Conservation (phyloP, 2,888 invertebrate species). For the Drosophila pegasa region DNA sequence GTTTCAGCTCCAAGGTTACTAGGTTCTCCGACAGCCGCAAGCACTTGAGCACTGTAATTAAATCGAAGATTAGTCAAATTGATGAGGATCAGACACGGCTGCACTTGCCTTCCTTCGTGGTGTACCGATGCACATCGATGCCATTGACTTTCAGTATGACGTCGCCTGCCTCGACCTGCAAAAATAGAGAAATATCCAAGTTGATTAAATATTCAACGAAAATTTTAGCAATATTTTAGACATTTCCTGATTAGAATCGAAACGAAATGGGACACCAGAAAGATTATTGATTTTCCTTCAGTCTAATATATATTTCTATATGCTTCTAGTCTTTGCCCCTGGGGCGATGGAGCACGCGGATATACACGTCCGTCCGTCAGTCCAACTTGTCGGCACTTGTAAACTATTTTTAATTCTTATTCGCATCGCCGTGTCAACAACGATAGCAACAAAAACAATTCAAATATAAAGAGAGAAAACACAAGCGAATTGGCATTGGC, state of each 20-base stretch:
- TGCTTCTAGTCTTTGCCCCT: not conserved
- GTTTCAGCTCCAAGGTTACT: conserved; percentile 94
- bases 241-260: conserved; percentile 7
- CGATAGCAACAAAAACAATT: conserved; percentile 23
- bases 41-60: conserved; percentile 88
- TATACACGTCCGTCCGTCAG: conserved; percentile 18
- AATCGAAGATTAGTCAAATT: conserved; percentile 11
- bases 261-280: conserved; percentile 11
- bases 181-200: conserved; percentile 5
- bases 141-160: conserved; percentile 97
- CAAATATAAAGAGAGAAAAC: conserved; percentile 30
- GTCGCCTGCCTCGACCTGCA: conserved; percentile 96
- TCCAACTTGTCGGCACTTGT: conserved; percentile 63
- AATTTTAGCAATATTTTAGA: conserved; percentile 8
- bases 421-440: conserved; percentile 44
- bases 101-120: conserved; percentile 93
- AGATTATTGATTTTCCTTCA: conserved; percentile 47
- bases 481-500: conserved; percentile 57
- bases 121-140: conserved; percentile 95
- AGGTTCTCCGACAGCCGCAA: conserved; percentile 95
- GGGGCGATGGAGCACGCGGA: conserved; percentile 7
- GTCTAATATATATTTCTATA: conserved; percentile 1
- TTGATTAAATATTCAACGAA: not conserved
- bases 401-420: conserved; percentile 73
- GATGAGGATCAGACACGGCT: not conserved